These are phyloP conservation scores for Salpingus planirostris DNA, from an alignment of 2,888 invertebrate genomes.

Conservation along the genomic window DNA sequence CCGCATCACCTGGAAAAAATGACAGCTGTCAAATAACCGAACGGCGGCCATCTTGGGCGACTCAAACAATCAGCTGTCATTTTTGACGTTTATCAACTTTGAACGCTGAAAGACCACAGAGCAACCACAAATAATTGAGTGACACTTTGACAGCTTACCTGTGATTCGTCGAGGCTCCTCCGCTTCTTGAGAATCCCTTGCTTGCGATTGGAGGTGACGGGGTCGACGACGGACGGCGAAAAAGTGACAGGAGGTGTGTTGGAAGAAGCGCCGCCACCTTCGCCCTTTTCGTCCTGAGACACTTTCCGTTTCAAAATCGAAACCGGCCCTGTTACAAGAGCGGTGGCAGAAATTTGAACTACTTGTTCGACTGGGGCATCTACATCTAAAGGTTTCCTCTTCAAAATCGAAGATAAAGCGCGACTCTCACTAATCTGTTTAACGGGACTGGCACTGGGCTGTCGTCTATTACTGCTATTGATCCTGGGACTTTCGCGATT, in stretches of 20 bases:
- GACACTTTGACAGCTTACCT: too few species aligned
- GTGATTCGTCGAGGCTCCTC: slow-evolving; percentile 71
- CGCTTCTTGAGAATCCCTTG: slow-evolving; percentile 79
- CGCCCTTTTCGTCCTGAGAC: slow-evolving; percentile 41
- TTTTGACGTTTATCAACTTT: too few species aligned
- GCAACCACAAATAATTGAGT: too few species aligned
- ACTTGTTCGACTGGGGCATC: slow-evolving; percentile 19
- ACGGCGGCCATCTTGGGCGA: too few species aligned
- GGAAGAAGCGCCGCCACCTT: slow-evolving; percentile 30
- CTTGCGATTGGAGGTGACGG: slow-evolving; percentile 51
- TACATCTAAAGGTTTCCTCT: slow-evolving; percentile 54
- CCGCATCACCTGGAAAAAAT: too few species aligned
- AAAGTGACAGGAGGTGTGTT: slow-evolving; percentile 68
- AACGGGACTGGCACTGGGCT: slow-evolving; percentile 10
- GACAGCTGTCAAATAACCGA: too few species aligned
- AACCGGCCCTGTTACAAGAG: slow-evolving; percentile 36
- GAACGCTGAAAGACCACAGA: too few species aligned
- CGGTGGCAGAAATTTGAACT: background rate
- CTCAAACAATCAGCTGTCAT: too few species aligned
- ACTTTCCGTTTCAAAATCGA: slow-evolving; percentile 52
- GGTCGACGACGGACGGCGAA: slow-evolving; percentile 65
- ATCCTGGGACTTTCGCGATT: slow-evolving; percentile 19
- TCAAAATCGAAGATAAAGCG: slow-evolving; percentile 50
- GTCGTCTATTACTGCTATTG: too few species aligned
- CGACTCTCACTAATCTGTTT: slow-evolving; percentile 28